Percentiles rank a stretch among this genome's conserved stretches.
phyloP scores from a whole-genome alignment of 1,140 invertebrate genomes.

The Dendrolimus kikuchii region DNA sequence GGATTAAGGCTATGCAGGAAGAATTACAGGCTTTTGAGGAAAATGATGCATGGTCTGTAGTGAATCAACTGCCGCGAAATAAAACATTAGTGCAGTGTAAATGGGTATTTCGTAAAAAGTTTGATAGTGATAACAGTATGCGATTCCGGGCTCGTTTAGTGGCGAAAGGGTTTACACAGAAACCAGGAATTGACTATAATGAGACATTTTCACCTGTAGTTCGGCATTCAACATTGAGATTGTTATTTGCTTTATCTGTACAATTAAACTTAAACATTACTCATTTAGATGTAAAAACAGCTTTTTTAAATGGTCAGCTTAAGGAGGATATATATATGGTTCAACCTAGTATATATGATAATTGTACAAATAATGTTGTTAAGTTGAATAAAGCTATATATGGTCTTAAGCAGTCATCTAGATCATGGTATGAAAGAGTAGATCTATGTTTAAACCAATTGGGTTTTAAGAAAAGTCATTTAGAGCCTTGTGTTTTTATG shows the following conservation, averaged over 20 bases:
- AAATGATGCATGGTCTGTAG: constrained; percentile 24
- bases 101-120: constrained; percentile 45
- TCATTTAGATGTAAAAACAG: constrained; percentile 14
- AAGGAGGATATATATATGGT: constrained; percentile 17
- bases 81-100: constrained; percentile 41
- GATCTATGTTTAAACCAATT: no score
- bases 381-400: constrained; percentile 22
- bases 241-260: constrained; percentile 18
- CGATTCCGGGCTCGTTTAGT: constrained; percentile 24
- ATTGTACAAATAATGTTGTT: constrained; percentile 15
- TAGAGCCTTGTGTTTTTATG: no score
- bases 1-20: constrained; percentile 31
- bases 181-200: no score
- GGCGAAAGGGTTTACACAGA: constrained; percentile 23
- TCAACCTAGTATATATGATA: constrained; percentile 12
- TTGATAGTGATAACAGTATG: constrained; percentile 15
- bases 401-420: no score
- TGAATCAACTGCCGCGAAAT: constrained; percentile 29
- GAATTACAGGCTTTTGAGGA: constrained; percentile 31
- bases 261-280: constrained; percentile 14
- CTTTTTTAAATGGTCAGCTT: constrained; percentile 16
- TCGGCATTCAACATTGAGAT: constrained; percentile 11
- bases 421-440: no score
- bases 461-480: no score
- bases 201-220: constrained; percentile 23